Percentiles rank a stretch among this genome's conserved stretches.
phyloP scores from a whole-genome alignment of 2,797 vertebrate species.

The Geotrypetes seraphini region DNA sequence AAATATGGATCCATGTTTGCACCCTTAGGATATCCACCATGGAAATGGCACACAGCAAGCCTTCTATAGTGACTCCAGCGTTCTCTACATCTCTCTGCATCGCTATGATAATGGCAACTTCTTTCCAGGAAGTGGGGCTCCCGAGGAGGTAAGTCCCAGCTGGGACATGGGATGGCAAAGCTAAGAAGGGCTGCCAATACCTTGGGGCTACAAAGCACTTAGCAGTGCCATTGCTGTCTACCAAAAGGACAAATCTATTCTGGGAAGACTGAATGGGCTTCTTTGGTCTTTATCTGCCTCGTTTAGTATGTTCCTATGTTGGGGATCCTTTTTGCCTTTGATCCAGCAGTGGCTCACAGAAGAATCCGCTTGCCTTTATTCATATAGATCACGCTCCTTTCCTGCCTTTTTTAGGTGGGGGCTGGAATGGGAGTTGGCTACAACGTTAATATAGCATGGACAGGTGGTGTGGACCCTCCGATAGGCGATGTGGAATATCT shows the following conservation, averaged over 20 bases:
- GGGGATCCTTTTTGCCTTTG: no score
- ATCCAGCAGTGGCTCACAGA: no score
- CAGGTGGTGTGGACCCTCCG: constrained; percentile 85
- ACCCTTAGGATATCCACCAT: constrained; percentile 84
- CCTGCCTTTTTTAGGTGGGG: constrained; percentile 64
- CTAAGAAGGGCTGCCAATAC: no score
- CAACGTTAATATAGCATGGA: constrained; percentile 94
- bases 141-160: constrained; percentile 69
- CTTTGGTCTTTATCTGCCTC: no score
- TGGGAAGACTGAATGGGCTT: no score
- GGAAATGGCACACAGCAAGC: constrained; percentile 92
- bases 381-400: no score
- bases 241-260: no score
- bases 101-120: constrained; percentile 93
- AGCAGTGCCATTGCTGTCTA: no score
- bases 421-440: constrained; percentile 79
- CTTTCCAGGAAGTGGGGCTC: constrained; percentile 90
- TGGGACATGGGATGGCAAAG: neutral
- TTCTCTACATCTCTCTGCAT: constrained; percentile 88
- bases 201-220: no score
- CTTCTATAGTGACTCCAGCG: constrained; percentile 81
- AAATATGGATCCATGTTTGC: no score
- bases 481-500: constrained; percentile 93
- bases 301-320: no score
- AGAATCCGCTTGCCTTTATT: no score